Conservation (phyloP, 2,888 invertebrate genomes). For the Gymnosoma rotundatum region DNA sequence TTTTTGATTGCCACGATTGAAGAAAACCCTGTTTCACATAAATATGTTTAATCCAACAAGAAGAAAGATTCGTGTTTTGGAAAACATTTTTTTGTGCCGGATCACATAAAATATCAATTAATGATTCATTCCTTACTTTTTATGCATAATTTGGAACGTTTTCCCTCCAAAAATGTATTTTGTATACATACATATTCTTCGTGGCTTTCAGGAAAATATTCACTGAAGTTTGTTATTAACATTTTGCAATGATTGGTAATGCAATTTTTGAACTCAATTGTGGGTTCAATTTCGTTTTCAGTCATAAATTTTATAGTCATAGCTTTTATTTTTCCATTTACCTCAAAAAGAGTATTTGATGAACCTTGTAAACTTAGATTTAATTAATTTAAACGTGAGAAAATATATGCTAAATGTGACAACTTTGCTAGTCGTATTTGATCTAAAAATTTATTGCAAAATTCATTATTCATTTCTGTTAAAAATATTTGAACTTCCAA, state of each 20-base stretch:
- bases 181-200: conserved; percentile 8
- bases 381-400: conserved; percentile 21
- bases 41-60: conserved; percentile 8
- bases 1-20: neutral
- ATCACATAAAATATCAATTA: conserved; percentile 12
- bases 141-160: conserved; percentile 5
- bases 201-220: conserved; percentile 16
- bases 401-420: conserved; percentile 18
- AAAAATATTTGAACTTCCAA: too few relatives aligned
- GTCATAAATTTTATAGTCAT: conserved; percentile 9
- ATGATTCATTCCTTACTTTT: neutral
- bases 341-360: conserved; percentile 15
- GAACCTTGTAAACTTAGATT: conserved; percentile 21
- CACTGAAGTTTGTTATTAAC: too few relatives aligned
- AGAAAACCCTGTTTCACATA: conserved; percentile 10
- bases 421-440: neutral
- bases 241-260: too few relatives aligned
- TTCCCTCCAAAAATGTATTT: neutral
- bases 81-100: neutral
- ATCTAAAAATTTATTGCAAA: conserved; percentile 1
- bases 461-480: too few relatives aligned
- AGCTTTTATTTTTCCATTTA: conserved; percentile 17
- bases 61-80: conserved; percentile 18
- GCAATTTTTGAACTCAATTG: too few relatives aligned
- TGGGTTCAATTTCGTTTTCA: too few relatives aligned